Base-by-base conservation (phyloP, 1,140 invertebrate genomes). In the Drosophila pallidifrons region DNA sequence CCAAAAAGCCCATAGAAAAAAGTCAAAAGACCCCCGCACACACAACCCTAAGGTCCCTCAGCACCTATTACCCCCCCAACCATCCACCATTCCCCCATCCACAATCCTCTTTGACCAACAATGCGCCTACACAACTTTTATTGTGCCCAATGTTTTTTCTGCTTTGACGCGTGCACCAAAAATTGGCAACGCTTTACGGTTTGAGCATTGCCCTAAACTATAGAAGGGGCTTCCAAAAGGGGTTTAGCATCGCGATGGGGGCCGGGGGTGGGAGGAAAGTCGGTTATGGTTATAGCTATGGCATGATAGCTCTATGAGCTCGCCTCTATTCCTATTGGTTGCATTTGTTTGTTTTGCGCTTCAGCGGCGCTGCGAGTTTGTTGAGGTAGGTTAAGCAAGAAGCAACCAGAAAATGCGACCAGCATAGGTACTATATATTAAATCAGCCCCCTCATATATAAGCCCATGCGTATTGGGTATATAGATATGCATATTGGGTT, bases 131-230 rank as follows among this genome's bases (percentile, higher is more conserved):
- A 64, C 68, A 83, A 88, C 77, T 88, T 89, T 75, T 88, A 87
- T 87, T 87, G 79, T 87, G 85, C 71, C 74, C 82, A 66, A 72
- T 89, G 83, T 89, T 88, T 88, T 88, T 88, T 88, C 85, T 88
- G 85, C 83, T 88, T 88, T 88, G 85, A 88, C 83, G 83, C 83
- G 78, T 58, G 66, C 58, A 73, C 80, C 85, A 80, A 88, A 88
- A 88, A 88, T 77, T 89, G 85, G 77, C 83, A 83, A 87, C 79
- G 85, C 74, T 78, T 79, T 79, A 73, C 75, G 77, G 66, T 49
- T 61, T 49, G 66, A 43, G 35, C 38, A 51, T 68, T 38, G 58
- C 67, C 67, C 15, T 49, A 43, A 51, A 64, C 11, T 64, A 41
- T 51, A 51, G 38, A 15, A 45, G 11, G 45, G 43, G 10, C 49